Percentiles rank a stretch among this genome's conserved stretches.
phyloP scores from a whole-genome alignment of 2,888 invertebrate genomes.

The Drosophila phalerata region DNA sequence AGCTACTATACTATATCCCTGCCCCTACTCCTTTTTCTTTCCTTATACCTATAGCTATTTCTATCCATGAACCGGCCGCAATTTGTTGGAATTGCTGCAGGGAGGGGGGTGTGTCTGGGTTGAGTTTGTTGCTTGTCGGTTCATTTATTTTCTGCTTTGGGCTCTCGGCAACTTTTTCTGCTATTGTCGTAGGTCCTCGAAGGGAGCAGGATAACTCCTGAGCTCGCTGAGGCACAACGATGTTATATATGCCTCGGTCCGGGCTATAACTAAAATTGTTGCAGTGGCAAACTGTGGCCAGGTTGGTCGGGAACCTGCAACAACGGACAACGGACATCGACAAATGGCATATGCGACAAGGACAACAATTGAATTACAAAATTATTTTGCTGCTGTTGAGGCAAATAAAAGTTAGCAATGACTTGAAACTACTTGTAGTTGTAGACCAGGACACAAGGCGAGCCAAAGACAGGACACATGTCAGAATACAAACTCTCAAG shows the following conservation, averaged over 20 bases:
- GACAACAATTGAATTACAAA: slow-evolving; percentile 76
- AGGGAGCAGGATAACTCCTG: slow-evolving; percentile 43
- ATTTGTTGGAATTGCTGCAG: slow-evolving; percentile 43
- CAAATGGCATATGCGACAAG: slow-evolving; percentile 34
- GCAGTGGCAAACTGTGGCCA: slow-evolving; percentile 32
- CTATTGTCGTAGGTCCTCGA: slow-evolving; percentile 79
- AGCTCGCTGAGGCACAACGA: slow-evolving; percentile 48
- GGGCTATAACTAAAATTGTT: slow-evolving; percentile 29
- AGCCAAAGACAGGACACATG: slow-evolving; percentile 45
- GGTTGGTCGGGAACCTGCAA: slow-evolving; percentile 48
- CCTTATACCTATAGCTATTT: not conserved
- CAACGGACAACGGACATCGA: slow-evolving; percentile 27
- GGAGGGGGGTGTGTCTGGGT: not conserved
- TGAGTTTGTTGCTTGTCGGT: slow-evolving; percentile 57
- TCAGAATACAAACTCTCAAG: slow-evolving; percentile 51
- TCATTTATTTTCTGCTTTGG: slow-evolving; percentile 55
- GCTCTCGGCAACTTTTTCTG: slow-evolving; percentile 55
- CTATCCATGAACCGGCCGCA: slow-evolving; percentile 34
- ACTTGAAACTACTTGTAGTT: slow-evolving; percentile 57
- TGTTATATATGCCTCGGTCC: slow-evolving; percentile 41
- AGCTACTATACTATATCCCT: slow-evolving; percentile 2
- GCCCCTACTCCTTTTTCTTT: too few relatives aligned
- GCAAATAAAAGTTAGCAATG: slow-evolving; percentile 54
- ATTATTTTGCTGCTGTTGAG: slow-evolving; percentile 56
- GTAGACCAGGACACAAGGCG: slow-evolving; percentile 10